Evolutionary conservation across 2,888 invertebrate genomes (phyloP), one percentile per base, ranked within the genome.

Genomic region (Falcaria lacertinaria): DNA sequence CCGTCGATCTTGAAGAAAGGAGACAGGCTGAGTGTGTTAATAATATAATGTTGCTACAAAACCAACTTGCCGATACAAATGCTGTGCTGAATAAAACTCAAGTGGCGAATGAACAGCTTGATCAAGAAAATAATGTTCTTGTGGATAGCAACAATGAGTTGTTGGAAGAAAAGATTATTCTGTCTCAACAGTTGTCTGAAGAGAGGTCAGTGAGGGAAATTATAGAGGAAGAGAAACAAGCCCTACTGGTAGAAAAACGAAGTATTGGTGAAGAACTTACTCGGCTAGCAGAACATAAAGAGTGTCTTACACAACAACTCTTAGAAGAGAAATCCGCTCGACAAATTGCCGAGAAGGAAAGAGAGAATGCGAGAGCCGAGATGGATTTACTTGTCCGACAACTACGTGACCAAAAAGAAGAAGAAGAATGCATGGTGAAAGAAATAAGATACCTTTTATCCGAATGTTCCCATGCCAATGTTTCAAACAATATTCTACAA

Each of bases 291-390:
- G 54, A 68, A 44, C 59, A 67, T 42, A 74, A 66, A 43, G 67
- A 73, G 46, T 66, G 61, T 49, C 59, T 79, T 4, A 63, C 63
- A 1, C 68, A 71, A 44, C 64, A 74, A 32, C 47, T 74, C 17
- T 44, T 65, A 0, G 73, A 75, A 57, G 74, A 76, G 43, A 67
- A 58, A 50, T 56, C 63, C 4, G 48, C 55, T 0, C 69, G 60
- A 45, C 57, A 71, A 42, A 50, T 69, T 36, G 50, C 52, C 1
- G 69, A 72, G 41, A 65, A 67, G 35, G 74, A 74, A 54, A 68
- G 62, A 34, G 54, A 60, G 22, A 57, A 54, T 22, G 40, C 57
- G 34, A 22, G 41, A 28, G 38, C 51, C 34, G 60, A 68, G 43
- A 66, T 54, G 52, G 52, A 51, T n/a, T 44, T 48, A 28, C 39